Evolutionary conservation across 2,797 vertebrate genomes (phyloP), one percentile per base, ranked within the genome.

Genomic region (Poecile montanus): DNA sequence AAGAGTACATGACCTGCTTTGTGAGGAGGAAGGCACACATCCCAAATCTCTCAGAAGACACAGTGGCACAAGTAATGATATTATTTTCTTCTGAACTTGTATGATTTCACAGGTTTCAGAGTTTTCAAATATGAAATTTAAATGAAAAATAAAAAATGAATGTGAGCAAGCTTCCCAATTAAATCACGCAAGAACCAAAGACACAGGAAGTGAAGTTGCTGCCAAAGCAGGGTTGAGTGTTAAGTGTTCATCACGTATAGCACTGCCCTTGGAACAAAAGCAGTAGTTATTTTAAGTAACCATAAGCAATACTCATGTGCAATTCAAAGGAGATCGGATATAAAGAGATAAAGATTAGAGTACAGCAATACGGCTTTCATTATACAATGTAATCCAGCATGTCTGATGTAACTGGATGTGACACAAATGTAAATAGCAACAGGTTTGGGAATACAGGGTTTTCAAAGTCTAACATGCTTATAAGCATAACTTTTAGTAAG

Each of bases 331-430:
- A 94, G 83, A 88, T 78, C 71, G 81, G 96, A 93, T 96, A 95
- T 67, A 95, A 92, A 91, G 95, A 96, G 92, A 94, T 97, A 96
- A 97, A 97, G 91, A 93, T 96, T 97, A 96, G 95, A 94, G 74
- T 83, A 95, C 85, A 94, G 72, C 74, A 97, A 85, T 94, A 91
- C 20, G 27, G 80, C 94, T 95, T 96, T 90, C 68, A 96, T 95
- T 84, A 96, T 66, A 96, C 85, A 93, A 40, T 86, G 92, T 96
- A 89, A 97, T 96, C 92, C 83, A 54, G 80, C 16, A 4, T 95
- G 80, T 96, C 94, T 92, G 88, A 94, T 93, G 89, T 95, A 96
- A 96, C 78, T 87, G 89, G 84, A 89, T 91, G 79, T 94, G 86
- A 95, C 81, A 96, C 51, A 94, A 91, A 93, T 85, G 72, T 89